Evolutionary conservation across 2,888 invertebrate genomes (phyloP), one percentile per base, ranked within the genome.

Genomic region (Nomada lathburiana): DNA sequence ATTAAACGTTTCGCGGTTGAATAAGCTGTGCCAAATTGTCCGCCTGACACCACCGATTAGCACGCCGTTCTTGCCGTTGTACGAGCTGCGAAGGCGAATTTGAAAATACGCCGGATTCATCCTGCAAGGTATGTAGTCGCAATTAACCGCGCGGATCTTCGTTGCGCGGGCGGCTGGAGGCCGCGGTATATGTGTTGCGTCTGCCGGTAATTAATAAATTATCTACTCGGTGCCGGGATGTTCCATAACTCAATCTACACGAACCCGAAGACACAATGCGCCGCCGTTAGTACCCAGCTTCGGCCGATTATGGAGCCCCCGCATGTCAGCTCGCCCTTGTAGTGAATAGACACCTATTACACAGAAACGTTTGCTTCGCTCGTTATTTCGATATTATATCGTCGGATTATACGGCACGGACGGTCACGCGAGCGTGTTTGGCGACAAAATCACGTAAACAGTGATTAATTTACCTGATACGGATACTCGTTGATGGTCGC

Each of bases 21-120:
- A 94, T 0, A 64, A 20, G 10, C 93, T 91, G 59, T 94, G 95
- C 42, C 87, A 83, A n/a, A 94, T 90, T 23, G 93, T 86, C 2
- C 86, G 84, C 50, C 88, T 86, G 4, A 94, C 76, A 86, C 72
- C 60, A 42, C 76, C 64, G n/a, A 90, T 80, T 11, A 83, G 16
- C 9, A 0, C 23, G n/a, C 84, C 76, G 42, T 84, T 92, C 1
- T 87, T 83, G 7, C 72, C 63, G 20, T 75, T 73, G 23, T 85
- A 84, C n/a, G 76, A 80, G 63, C 91, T 91, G 52, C 90, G 91
- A n/a, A 90, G 77, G 2, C 90, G 87, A 62, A 93, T 18, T 18
- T 71, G 79, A 2, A 83, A 50, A 18, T n/a, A 1, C 23, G 11
- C 2, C 0, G 65, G 10, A 0, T 9, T 26, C 7, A 42, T 26